Evolutionary conservation across 2,888 invertebrate genomes (phyloP).

Genomic region (Parnassius glacialis): DNA sequence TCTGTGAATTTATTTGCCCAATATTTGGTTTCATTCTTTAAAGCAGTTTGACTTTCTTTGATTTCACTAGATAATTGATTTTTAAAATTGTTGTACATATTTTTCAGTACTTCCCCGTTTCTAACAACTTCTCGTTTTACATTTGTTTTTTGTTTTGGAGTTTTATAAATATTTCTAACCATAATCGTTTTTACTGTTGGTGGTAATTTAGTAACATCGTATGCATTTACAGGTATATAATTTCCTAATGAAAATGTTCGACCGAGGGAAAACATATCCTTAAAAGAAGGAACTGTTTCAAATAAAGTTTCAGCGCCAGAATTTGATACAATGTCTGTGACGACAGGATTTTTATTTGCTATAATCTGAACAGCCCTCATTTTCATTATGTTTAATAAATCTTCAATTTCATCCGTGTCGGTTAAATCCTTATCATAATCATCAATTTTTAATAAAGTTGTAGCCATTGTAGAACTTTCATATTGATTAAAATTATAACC

Average conservation of each 20-base stretch:
- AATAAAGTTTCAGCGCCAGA: constrained; percentile 43
- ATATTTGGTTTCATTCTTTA: constrained; percentile 28
- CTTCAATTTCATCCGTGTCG: constrained; percentile 52
- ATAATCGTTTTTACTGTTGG: neutral
- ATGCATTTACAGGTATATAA: constrained; percentile 22
- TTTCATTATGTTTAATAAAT: constrained; percentile 53
- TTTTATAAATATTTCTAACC: constrained; percentile 27
- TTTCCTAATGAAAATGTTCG: constrained; percentile 31
- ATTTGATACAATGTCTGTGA: neutral
- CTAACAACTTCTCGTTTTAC: constrained; percentile 7
- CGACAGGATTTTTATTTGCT: constrained; percentile 24
- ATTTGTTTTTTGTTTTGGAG: constrained; percentile 17
- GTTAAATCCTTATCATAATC: constrained; percentile 24
- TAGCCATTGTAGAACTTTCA: neutral
- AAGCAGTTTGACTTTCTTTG: constrained; percentile 34
- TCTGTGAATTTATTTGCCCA: constrained; percentile 18
- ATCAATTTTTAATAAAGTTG: constrained; percentile 3
- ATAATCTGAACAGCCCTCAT: constrained; percentile 45
- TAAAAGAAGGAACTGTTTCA: constrained; percentile 38
- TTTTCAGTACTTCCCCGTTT: constrained; percentile 35
- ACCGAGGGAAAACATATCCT: constrained; percentile 31
- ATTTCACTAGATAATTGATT: constrained; percentile 43
- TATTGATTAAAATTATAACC: constrained; percentile 2
- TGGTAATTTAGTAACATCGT: neutral
- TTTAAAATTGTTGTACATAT: constrained; percentile 46